These are phyloP conservation scores for Sorex maritimensis DNA, from an alignment of 2,797 vertebrate genomes.

Conservation along the genomic window DNA sequence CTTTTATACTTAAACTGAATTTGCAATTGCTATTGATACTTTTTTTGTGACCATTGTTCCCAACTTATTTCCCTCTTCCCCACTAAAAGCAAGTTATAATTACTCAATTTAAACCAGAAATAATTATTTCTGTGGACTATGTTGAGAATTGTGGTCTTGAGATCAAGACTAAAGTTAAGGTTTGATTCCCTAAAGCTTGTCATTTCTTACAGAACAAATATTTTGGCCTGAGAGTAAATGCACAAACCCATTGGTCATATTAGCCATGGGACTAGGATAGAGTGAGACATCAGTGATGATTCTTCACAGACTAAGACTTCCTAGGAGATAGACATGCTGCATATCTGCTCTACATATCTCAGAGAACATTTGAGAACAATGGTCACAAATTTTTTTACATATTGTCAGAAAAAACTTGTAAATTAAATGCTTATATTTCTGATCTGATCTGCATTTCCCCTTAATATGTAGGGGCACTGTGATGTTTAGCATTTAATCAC, in stretches of 20 bases:
- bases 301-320: not conserved
- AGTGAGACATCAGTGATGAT: not conserved
- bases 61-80: not conserved
- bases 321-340: not conserved
- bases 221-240: not conserved
- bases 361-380: not conserved
- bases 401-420: not conserved
- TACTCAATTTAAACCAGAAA: not conserved
- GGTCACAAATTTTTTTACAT: too few species aligned
- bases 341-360: too few species aligned
- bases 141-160: not conserved
- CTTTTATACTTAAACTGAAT: not conserved
- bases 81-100: not conserved
- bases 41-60: not conserved
- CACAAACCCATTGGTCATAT: not conserved
- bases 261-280: not conserved
- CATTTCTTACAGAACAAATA: not conserved
- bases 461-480: constrained; percentile 9
- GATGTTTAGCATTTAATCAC: constrained; percentile 44
- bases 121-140: not conserved
- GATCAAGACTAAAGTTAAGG: not conserved
- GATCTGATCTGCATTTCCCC: not conserved
- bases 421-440: not conserved
- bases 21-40: not conserved
- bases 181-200: not conserved